Conservation (phyloP, 2,113 vertebrate genomes). For the Uria aalge region DNA sequence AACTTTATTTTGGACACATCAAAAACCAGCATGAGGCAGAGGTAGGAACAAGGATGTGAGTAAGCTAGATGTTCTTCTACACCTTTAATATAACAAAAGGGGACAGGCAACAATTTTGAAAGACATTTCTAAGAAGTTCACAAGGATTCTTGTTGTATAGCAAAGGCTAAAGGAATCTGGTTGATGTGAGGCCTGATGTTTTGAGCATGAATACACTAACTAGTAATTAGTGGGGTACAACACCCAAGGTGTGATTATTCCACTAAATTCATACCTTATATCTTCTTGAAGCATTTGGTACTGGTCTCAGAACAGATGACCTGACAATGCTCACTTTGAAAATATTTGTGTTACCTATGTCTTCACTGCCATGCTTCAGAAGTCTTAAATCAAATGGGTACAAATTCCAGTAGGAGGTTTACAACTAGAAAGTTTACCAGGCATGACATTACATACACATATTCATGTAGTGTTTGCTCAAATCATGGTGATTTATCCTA, state of each 20-base stretch:
- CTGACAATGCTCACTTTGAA: background rate
- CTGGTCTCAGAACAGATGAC: background rate
- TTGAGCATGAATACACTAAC: background rate
- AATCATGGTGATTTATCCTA: background rate
- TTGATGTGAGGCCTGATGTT: background rate
- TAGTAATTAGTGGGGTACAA: background rate
- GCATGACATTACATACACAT: background rate
- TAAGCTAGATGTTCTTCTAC: background rate
- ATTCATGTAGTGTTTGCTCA: background rate
- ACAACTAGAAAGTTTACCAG: background rate
- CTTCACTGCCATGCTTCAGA: background rate
- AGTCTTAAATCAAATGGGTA: background rate
- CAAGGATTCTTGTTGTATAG: background rate
- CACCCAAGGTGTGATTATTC: background rate
- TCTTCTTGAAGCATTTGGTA: background rate
- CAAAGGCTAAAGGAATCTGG: background rate
- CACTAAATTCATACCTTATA: background rate
- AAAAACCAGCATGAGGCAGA: background rate
- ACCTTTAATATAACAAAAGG: background rate
- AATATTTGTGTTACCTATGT: background rate
- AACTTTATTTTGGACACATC: background rate
- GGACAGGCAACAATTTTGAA: background rate
- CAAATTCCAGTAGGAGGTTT: background rate
- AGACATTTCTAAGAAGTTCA: background rate
- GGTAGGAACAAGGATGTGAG: background rate